Evolutionary conservation across 2,113 vertebrate genomes (phyloP).

Genomic region (Perca fluviatilis): DNA sequence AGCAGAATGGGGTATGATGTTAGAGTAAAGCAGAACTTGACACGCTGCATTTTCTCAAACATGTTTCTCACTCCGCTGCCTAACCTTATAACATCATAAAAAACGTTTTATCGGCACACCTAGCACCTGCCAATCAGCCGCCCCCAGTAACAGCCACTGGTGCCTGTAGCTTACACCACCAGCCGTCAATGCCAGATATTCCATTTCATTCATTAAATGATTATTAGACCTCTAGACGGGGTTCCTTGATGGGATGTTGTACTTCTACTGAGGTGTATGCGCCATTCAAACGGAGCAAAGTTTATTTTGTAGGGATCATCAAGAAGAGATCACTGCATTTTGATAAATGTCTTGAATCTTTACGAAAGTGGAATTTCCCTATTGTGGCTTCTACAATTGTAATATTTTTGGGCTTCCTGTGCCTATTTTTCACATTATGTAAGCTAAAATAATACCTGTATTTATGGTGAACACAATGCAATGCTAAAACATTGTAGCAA

Average conservation of each 20-base stretch:
- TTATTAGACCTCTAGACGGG: not conserved
- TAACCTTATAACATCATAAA: not conserved
- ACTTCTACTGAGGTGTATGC: not conserved
- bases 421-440: not conserved
- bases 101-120: not conserved
- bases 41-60: not conserved
- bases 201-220: slow-evolving; percentile 22
- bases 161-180: slow-evolving; percentile 10
- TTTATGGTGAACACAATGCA: not conserved
- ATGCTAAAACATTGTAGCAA: not conserved
- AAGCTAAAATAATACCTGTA: not conserved
- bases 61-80: too few species aligned
- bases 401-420: not conserved
- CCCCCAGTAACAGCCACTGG: not conserved
- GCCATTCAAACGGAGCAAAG: not conserved
- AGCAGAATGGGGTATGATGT: not conserved
- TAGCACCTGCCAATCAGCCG: not conserved
- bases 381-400: not conserved
- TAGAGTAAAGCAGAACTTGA: not conserved
- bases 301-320: not conserved
- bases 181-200: not conserved
- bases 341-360: not conserved
- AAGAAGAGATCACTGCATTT: not conserved
- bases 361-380: not conserved
- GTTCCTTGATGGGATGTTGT: not conserved